These are phyloP conservation scores for Drosophila tropicalis DNA, from an alignment of 1,140 invertebrate species.

Conservation along the genomic window DNA sequence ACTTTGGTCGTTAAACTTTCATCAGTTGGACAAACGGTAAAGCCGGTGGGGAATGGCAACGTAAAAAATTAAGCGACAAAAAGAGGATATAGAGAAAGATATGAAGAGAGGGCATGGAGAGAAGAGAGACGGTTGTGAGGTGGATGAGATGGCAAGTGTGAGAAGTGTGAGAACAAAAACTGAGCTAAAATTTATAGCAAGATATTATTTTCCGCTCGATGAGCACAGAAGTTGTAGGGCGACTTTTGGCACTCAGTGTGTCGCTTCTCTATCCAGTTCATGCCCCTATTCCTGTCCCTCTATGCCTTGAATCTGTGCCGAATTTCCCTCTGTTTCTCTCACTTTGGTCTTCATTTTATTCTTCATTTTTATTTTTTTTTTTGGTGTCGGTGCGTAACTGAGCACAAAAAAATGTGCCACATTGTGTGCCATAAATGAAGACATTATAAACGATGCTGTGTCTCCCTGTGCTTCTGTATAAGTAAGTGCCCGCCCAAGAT, in stretches of 20 bases:
- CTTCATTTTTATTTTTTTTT: conserved; percentile 51
- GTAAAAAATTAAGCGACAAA: conserved; percentile 31
- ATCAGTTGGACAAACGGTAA: conserved; percentile 64
- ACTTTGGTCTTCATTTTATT: conserved; percentile 16
- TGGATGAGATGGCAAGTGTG: not conserved
- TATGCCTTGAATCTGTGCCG: not conserved
- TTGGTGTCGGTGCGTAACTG: conserved; percentile 79
- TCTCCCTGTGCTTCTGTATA: conserved; percentile 34
- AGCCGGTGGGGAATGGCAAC: conserved; percentile 20
- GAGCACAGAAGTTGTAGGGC: conserved; percentile 78
- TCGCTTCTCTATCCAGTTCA: not conserved
- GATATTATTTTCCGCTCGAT: conserved; percentile 82
- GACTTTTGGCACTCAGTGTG: conserved; percentile 68
- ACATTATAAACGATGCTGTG: conserved; percentile 70
- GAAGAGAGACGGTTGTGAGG: not conserved
- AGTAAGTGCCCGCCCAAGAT: conserved; percentile 60
- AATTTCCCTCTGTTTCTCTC: conserved; percentile 1
- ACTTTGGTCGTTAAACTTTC: conserved; percentile 82
- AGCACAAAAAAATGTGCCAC: conserved; percentile 72
- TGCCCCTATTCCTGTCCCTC: conserved; percentile 7
- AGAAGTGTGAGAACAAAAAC: conserved; percentile 47
- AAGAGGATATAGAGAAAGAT: conserved; percentile 17
- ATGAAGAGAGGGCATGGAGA: not conserved
- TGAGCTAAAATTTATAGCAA: conserved; percentile 77
- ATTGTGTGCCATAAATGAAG: conserved; percentile 77